phyloP scores from a whole-genome alignment of 1,140 invertebrate genomes.

The Cylas formicarius region DNA sequence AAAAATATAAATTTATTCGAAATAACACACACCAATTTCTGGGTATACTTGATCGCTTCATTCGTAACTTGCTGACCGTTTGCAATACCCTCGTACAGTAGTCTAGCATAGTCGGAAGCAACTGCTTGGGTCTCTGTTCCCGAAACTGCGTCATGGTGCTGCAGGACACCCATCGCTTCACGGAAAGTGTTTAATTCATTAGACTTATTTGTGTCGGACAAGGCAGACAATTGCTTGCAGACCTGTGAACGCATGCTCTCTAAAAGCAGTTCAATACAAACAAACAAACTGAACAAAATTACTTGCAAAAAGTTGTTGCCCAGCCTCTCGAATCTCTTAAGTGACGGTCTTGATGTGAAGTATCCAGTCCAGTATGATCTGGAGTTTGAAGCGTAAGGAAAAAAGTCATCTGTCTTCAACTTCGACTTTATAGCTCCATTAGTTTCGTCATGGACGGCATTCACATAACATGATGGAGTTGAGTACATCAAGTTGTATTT shows the following conservation, averaged over 20 bases:
- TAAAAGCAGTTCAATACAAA: not conserved
- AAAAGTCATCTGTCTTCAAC: constrained; percentile 54
- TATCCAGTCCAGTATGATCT: constrained; percentile 92
- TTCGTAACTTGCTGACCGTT: constrained; percentile 41
- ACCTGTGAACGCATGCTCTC: constrained; percentile 25
- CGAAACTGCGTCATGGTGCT: constrained; percentile 84
- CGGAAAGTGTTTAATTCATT: constrained; percentile 36
- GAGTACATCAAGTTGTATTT: constrained; percentile 78
- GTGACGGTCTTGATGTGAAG: constrained; percentile 78
- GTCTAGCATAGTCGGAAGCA: constrained; percentile 65
- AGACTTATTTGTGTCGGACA: constrained; percentile 27
- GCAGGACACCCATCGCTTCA: constrained; percentile 66
- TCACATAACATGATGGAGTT: constrained; percentile 87
- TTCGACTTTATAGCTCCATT: constrained; percentile 11
- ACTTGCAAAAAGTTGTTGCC: constrained; percentile 74
- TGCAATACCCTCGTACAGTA: constrained; percentile 43
- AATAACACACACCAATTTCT: not conserved
- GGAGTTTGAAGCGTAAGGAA: constrained; percentile 80
- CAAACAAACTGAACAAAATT: not conserved
- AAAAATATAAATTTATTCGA: constrained; percentile 7
- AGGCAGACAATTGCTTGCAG: constrained; percentile 46
- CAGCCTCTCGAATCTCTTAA: constrained; percentile 70
- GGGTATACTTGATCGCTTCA: constrained; percentile 5
- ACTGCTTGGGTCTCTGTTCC: constrained; percentile 89
- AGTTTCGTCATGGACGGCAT: constrained; percentile 63